Base-by-base conservation (phyloP, 1,140 invertebrate species). In the Drosophila watanabei region DNA sequence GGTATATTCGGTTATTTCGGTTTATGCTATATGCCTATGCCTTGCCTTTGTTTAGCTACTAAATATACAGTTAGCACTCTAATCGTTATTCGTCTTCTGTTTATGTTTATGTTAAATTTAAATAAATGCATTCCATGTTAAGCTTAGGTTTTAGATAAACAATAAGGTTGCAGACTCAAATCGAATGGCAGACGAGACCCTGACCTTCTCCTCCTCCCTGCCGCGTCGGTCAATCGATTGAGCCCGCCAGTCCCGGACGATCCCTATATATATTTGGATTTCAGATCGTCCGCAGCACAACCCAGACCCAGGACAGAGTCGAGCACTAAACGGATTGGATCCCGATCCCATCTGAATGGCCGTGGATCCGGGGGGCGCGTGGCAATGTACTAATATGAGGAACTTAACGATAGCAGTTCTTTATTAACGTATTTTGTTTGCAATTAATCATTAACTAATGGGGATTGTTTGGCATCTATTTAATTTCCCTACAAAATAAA, bases 1-100 rank as follows among this genome's bases (percentile, higher is more conserved):
- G 49, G 60, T 60, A 48, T 51, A 45, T 54, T 48, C 32, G 66
- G 64, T 33, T 62, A 51, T 52, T 43, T 43, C 52, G 52, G 58
- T 37, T 75, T 77, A 77, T 45, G 81, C 72, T 72, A 85, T 43
- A 72, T 59, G 43, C 45, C 24, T 51, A 57, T 60, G 63, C 63
- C 79, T 70, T 61, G 46, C 51, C 41, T 84, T 70, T 30, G 68
- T 85, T 88, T 85, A 88, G 85, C 80, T 88, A 88, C 85, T 89
- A 78, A 87, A 87, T 84, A 83, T 87, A 87, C 83, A 87, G 71
- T 73, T 83, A 79, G 54, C 77, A 54, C 37, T 46, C 46, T 80
- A 56, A 64, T 57, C 35, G 13, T 35, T 13, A 1, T 14, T 33
- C 0, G 7, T 20, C 8, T 9, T 43, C 20, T 30, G 46, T 61